Base-by-base conservation (phyloP, 1,140 invertebrate species). In the Pseudomyrmex concolor region DNA sequence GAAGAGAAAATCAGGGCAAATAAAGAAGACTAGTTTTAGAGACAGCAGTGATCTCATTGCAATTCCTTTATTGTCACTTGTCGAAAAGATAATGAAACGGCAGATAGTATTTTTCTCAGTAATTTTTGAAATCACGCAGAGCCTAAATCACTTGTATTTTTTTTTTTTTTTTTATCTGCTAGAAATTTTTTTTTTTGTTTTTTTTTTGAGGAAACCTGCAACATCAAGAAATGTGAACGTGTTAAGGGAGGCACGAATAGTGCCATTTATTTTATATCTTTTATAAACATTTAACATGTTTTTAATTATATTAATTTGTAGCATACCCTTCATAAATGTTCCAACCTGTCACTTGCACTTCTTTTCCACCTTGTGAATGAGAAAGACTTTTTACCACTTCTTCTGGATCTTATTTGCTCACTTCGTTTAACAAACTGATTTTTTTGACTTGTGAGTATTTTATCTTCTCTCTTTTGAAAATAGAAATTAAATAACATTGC, bases 261-360 rank as follows among this genome's bases (percentile, higher is more conserved):
- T 7, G 5, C 34, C 34, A 34, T 34, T 34, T 34, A 34, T 34
- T 34, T 34, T 34, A 34, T 34, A 34, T 34, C 96, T 94, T 57
- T 95, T 94, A 51, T 94, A 95, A 0, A 97, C 92, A 73, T 94
- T 95, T 84, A 96, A 96, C 51, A 96, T 7, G 34, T 34, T 34
- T 7, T 34, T 4, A 34, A 88, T 85, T 96, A 97, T 96, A 87
- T 97, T 96, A 0, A 0, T 96, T 96, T 92, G 96, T 96, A 54
- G 93, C 93, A 74, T 92, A 93, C 5, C 92, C 92, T 22, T 87
- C 87, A 9, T 81, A 83, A 22, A 95, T 94, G 54, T 91, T 78
- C 89, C 95, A 95, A 63, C 93, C 92, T 72, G 90, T 90, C 0
- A 95, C 87, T 70, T 93, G 90, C 43, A 95, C 90, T 59, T 94